phyloP scores from a whole-genome alignment of 2,888 invertebrate species.

The Beris morrisii region DNA sequence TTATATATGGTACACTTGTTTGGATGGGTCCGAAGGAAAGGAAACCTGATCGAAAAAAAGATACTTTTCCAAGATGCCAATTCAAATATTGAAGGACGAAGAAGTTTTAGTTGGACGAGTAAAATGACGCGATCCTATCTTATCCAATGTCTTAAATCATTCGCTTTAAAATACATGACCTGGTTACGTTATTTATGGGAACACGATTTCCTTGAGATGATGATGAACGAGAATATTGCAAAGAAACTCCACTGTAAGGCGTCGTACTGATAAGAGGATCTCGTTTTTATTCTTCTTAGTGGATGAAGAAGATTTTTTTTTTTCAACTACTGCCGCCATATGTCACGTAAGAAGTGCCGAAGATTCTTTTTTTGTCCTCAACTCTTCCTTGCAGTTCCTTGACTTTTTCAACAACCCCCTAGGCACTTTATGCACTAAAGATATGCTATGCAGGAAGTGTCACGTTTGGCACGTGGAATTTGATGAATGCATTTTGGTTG shows the following conservation, averaged over 20 bases:
- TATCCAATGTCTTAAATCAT: slow-evolving; percentile 8
- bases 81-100: slow-evolving; percentile 30
- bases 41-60: slow-evolving; percentile 7
- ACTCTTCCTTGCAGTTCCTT: neutral
- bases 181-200: slow-evolving; percentile 36
- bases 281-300: neutral
- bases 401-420: slow-evolving; percentile 23
- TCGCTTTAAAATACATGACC: slow-evolving; percentile 33
- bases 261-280: slow-evolving; percentile 5
- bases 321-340: neutral
- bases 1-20: slow-evolving; percentile 12
- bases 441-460: slow-evolving; percentile 27
- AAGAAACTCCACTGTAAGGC: neutral
- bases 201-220: slow-evolving; percentile 26
- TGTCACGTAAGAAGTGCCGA: neutral
- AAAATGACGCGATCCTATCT: slow-evolving; percentile 34
- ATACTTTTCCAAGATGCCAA: slow-evolving; percentile 11
- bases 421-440: slow-evolving; percentile 33
- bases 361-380: neutral
- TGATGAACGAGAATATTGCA: slow-evolving; percentile 13
- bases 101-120: slow-evolving; percentile 24
- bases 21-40: neutral
- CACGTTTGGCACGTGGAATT: slow-evolving; percentile 29
- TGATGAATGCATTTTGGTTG: slow-evolving; percentile 26
- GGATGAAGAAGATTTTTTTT: neutral